These are phyloP conservation scores for Luscinia megarhynchos DNA, from an alignment of 2,797 vertebrate species.

Conservation along the genomic window DNA sequence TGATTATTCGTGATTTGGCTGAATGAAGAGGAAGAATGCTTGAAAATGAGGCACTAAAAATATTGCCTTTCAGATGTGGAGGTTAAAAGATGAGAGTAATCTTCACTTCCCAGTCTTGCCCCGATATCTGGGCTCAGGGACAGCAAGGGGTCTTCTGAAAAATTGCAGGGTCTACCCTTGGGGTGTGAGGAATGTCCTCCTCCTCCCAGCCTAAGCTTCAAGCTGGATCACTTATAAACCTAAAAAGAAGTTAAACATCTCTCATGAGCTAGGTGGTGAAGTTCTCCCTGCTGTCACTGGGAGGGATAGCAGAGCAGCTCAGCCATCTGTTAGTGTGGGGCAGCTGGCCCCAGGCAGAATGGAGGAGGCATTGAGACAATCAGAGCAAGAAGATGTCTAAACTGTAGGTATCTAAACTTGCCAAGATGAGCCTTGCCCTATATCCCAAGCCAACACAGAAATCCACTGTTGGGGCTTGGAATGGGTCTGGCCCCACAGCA, in stretches of 20 bases:
- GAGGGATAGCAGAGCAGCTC: not conserved
- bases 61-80: not conserved
- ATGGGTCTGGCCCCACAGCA: not conserved
- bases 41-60: slow-evolving; percentile 60
- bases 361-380: not conserved
- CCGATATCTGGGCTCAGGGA: not conserved
- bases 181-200: not conserved
- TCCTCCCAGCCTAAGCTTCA: not conserved
- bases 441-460: not conserved
- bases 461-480: not conserved
- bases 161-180: not conserved
- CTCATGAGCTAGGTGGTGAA: not conserved
- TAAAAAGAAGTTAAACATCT: not conserved
- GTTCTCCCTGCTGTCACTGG: not conserved
- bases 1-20: slow-evolving; percentile 59
- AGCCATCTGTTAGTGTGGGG: fast-evolving
- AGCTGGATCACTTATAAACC: not conserved
- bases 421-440: not conserved
- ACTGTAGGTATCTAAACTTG: not conserved
- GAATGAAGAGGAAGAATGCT: slow-evolving; percentile 53
- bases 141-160: not conserved
- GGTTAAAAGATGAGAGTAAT: not conserved
- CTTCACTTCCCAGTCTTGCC: not conserved
- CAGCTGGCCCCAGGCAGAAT: not conserved
- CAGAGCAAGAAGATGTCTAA: not conserved